Evolutionary conservation across 1,140 invertebrate species (phyloP), one percentile per base, ranked within the genome.

Genomic region (Heterodera carotae): DNA sequence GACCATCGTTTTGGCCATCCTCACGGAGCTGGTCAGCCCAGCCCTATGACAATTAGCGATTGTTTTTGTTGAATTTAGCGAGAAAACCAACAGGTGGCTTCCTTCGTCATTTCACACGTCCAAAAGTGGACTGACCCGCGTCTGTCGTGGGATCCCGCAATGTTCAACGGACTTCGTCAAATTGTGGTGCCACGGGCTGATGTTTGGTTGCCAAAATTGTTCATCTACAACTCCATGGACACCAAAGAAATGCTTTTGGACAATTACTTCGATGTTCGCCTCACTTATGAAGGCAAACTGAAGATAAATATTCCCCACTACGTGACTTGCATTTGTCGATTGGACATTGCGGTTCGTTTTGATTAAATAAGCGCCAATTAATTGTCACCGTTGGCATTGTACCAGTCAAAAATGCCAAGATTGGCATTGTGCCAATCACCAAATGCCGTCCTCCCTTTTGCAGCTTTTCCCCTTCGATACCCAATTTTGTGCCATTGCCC

Each of bases 301-400:
- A 80, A 86, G 77, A 78, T 86, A 15, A 86, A 86, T 64, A 85
- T 87, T 36, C 84, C 84, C 1, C 85, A 85, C 74, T 85, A 81
- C 64, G 81, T 85, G 2, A 78, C 74, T 12, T 78, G 81, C 29
- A 84, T 86, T 31, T 86, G 85, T 69, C 72, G 84, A 25, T 76
- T 85, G 34, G 79, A 78, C 27, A 85, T 85, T 68, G 80, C 82
- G 10, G 81, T 81, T 27, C 56, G 43, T 67, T 15, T 76, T 33
- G 62, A 59, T 18, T n/a, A n/a, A n/a, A n/a, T n/a, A n/a, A n/a
- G n/a, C n/a, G n/a, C n/a, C n/a, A n/a, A n/a, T n/a, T n/a, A n/a
- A n/a, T n/a, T n/a, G n/a, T n/a, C n/a, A n/a, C n/a, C n/a, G n/a
- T n/a, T n/a, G n/a, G n/a, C n/a, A n/a, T n/a, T n/a, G n/a, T n/a